Percentiles rank a stretch among this genome's conserved stretches.
Evolutionary conservation across 2,797 vertebrate species (phyloP).

Genomic region (Anas flavirostris): DNA sequence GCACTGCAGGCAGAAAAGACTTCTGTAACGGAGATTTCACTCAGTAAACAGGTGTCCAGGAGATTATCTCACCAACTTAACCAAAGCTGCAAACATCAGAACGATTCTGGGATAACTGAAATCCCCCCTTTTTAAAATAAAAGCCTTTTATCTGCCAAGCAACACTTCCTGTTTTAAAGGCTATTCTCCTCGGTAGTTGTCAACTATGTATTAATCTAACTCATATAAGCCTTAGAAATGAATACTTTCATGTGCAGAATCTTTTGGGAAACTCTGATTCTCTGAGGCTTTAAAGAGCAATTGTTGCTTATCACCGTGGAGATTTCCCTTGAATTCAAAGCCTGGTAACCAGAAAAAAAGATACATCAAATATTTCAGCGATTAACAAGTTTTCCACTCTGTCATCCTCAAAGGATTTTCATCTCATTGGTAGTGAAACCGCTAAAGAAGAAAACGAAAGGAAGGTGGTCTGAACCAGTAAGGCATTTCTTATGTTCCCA

Average conservation of each 20-base stretch:
- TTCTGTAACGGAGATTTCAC: background rate
- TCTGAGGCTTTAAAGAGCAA: constrained; percentile 51
- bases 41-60: constrained; percentile 22
- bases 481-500: background rate
- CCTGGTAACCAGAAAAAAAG: constrained; percentile 2
- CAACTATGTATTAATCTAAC: constrained; percentile 61
- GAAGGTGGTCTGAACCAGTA: constrained; percentile 19
- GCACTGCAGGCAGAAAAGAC: background rate
- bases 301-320: constrained; percentile 41
- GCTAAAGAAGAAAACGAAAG: constrained; percentile 33
- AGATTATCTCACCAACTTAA: constrained; percentile 63
- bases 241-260: constrained; percentile 53
- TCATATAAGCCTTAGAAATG: constrained; percentile 56
- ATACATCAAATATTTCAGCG: background rate
- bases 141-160: constrained; percentile 56
- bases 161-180: constrained; percentile 37
- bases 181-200: background rate
- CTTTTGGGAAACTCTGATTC: constrained; percentile 44
- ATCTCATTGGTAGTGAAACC: background rate
- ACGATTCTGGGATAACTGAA: background rate
- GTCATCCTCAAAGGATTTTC: constrained; percentile 32
- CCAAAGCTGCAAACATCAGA: constrained; percentile 50
- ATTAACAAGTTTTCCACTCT: constrained; percentile 21
- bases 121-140: background rate
- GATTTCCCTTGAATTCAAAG: constrained; percentile 45